Conservation (phyloP, 2,113 vertebrate species). For the Podiceps cristatus region DNA sequence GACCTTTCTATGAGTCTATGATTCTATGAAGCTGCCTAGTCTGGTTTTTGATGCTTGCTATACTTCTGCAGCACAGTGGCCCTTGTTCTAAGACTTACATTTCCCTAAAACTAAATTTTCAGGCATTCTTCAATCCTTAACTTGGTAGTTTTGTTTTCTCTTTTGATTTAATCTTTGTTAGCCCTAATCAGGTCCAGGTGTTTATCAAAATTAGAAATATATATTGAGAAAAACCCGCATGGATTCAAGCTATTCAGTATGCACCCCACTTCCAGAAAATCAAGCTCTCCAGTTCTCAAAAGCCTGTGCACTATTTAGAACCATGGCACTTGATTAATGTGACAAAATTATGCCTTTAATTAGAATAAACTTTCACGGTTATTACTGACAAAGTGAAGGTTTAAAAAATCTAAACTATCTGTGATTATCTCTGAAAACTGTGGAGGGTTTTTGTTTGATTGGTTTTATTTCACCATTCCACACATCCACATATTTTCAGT, state of each 20-base stretch:
- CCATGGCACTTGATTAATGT: constrained; percentile 33
- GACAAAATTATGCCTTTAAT: constrained; percentile 45
- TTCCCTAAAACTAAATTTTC: not conserved
- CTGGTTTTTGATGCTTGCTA: not conserved
- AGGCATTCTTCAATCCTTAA: not conserved
- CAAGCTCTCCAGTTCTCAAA: constrained; percentile 36
- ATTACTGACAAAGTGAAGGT: constrained; percentile 6
- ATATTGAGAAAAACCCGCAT: not conserved
- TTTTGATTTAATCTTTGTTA: not conserved
- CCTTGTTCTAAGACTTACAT: not conserved
- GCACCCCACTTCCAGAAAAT: constrained; percentile 46
- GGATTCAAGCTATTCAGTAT: constrained; percentile 36
- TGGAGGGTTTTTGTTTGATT: not conserved
- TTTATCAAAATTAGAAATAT: constrained; percentile 1
- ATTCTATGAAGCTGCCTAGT: not conserved
- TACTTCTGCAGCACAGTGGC: not conserved
- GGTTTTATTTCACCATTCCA: not conserved
- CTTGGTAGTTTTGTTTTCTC: not conserved
- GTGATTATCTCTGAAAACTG: not conserved
- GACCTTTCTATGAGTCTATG: too few species aligned
- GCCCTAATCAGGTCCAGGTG: not conserved
- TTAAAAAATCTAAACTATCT: not conserved
- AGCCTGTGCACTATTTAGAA: constrained; percentile 15
- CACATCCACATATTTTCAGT: not conserved
- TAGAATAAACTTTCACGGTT: constrained; percentile 41